Base-by-base conservation (phyloP, 2,888 invertebrate genomes). In the Phortica okadai region DNA sequence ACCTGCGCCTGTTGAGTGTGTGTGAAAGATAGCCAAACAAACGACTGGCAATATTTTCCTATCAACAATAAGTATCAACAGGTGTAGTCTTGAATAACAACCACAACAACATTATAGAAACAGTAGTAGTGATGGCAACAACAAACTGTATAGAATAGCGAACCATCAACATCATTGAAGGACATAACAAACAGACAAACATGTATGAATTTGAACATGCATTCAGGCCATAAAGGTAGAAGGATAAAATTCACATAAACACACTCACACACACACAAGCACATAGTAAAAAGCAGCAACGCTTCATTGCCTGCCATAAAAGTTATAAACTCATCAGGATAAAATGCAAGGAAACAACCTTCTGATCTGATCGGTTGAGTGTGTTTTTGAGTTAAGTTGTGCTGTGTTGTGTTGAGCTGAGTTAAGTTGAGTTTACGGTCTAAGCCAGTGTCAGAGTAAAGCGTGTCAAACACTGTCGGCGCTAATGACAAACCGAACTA, bases 61-160 rank as follows among this genome's bases (percentile, higher is more conserved):
- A 56, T 16, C 56, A 16, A 14, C 16, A 16, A 25, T n/a, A 50
- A 54, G 45, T 25, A 72, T 54, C 70, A 72, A 72, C 70, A 72
- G 70, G 70, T 72, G 70, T 72, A 72, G 70, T 56, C 70, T 56
- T 56, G 54, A 50, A 21, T 66, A 66, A 45, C 72, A 16, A 69
- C 56, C 56, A 16, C 74, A 11, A 59, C 70, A 73, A 59, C 69
- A 74, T 54, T 11, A 21, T 42, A 25, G 59, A 62, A 25, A 25
- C 62, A 14, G 25, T 25, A 25, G 59, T 16, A 25, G 10, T 8
- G 45, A 45, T 1, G 45, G 1, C 45, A 45, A 45, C 45, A 10
- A 10, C 45, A 45, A 45, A n/a, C n/a, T n/a, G n/a, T n/a, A 21
- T 21, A 21, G 21, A 21, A 21, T 21, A 21, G 50, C 50, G 50